These are phyloP conservation scores for Triplophysa tibetana DNA, from an alignment of 2,113 vertebrate species.

Conservation along the genomic window DNA sequence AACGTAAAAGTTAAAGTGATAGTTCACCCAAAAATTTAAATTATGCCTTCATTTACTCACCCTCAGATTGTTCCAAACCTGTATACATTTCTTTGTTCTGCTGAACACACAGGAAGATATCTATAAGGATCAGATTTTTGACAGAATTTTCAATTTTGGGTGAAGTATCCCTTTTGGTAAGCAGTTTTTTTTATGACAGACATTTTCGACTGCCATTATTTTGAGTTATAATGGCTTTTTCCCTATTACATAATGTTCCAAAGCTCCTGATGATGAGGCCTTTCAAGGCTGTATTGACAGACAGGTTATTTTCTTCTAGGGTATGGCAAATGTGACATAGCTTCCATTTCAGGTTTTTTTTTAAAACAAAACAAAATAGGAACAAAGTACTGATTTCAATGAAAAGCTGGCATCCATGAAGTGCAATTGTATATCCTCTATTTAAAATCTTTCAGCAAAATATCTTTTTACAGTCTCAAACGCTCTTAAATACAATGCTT, in stretches of 20 bases:
- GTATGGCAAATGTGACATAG: constrained; percentile 38
- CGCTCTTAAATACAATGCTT: constrained; percentile 58
- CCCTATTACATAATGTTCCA: constrained; percentile 30
- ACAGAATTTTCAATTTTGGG: background rate
- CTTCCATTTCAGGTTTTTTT: too few species aligned
- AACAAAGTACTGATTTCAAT: constrained; percentile 71
- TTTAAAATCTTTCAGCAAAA: constrained; percentile 63
- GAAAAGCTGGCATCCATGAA: constrained; percentile 67
- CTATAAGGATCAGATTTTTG: background rate
- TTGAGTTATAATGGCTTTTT: background rate
- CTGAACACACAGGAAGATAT: too few species aligned
- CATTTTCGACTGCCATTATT: background rate
- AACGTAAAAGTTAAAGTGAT: too few species aligned
- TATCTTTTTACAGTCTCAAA: constrained; percentile 58
- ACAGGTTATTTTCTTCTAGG: constrained; percentile 10
- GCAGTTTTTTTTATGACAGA: background rate
- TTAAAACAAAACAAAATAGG: constrained; percentile 58
- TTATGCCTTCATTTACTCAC: too few species aligned
- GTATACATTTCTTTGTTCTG: too few species aligned
- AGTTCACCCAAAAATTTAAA: too few species aligned
- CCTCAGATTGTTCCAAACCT: too few species aligned
- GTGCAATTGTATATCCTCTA: constrained; percentile 71
- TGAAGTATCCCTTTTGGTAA: background rate
- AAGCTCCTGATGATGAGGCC: background rate
- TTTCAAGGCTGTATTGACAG: constrained; percentile 33